Conservation (phyloP, 2,888 invertebrate species). For the Carcina quercana region DNA sequence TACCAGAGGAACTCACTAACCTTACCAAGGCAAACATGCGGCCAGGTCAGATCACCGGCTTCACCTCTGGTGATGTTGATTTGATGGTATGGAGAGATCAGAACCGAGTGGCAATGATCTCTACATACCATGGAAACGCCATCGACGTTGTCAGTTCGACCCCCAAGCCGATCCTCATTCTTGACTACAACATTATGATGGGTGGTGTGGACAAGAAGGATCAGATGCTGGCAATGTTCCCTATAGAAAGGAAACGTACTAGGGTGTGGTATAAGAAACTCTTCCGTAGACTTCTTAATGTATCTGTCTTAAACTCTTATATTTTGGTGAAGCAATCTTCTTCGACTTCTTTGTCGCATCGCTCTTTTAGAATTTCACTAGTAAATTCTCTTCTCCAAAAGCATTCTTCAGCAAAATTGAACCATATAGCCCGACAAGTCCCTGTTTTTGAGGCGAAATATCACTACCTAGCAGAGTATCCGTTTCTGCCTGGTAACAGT, state of each 20-base stretch:
- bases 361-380: no score
- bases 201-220: conserved; percentile 14
- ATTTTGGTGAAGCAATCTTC: conserved; percentile 7
- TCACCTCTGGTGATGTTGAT: conserved; percentile 14
- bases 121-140: conserved; percentile 11
- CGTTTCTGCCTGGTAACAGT: conserved; percentile 3
- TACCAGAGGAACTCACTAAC: conserved; percentile 14
- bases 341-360: no score
- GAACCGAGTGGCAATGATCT: conserved; percentile 9
- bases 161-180: not conserved
- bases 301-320: conserved; percentile 1
- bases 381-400: no score
- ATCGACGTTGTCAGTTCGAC: conserved; percentile 1
- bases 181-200: conserved; percentile 12
- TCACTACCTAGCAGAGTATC: conserved; percentile 8
- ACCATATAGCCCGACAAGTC: conserved; percentile 1
- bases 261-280: conserved; percentile 14
- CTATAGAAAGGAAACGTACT: conserved; percentile 10
- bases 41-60: conserved; percentile 12
- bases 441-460: not conserved
- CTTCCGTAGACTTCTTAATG: conserved; percentile 13
- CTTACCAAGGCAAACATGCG: conserved; percentile 11
- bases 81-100: conserved; percentile 12
- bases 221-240: conserved; percentile 11
- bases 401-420: conserved; percentile 5